Conservation (phyloP, 2,797 vertebrate species). For the Sebastolobus alascanus region DNA sequence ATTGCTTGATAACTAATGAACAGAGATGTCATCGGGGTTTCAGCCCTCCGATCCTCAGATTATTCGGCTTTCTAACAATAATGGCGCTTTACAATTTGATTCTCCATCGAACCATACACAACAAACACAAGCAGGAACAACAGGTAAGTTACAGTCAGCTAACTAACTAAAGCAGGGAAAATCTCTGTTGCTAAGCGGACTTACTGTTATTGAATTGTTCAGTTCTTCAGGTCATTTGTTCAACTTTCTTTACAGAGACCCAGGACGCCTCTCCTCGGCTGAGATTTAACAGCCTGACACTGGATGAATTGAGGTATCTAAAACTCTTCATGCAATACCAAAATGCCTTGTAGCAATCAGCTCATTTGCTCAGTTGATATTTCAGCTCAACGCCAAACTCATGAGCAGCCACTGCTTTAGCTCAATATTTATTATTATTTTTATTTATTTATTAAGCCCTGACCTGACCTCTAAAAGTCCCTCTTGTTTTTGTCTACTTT, state of each 20-base stretch:
- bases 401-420: background rate
- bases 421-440: background rate
- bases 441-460: background rate
- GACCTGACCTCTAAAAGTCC: background rate
- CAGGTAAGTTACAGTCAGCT: slow-evolving; percentile 34
- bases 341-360: background rate
- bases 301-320: slow-evolving; percentile 73
- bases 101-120: background rate
- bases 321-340: background rate
- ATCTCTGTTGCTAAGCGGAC: too few species aligned
- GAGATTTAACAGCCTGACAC: slow-evolving; percentile 58
- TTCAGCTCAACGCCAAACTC: background rate
- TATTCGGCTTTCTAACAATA: background rate
- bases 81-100: background rate
- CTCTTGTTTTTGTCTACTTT: background rate
- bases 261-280: background rate
- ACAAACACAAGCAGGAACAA: background rate
- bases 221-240: background rate
- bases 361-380: background rate
- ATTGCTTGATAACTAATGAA: background rate
- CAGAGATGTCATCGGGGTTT: slow-evolving; percentile 46
- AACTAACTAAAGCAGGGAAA: background rate
- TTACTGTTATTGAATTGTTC: background rate
- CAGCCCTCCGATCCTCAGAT: background rate
- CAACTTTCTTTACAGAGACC: slow-evolving; percentile 25